Percentiles rank a stretch among this genome's conserved stretches.
These are phyloP conservation scores for Zygogramma bicolorata DNA, from an alignment of 2,888 invertebrate species.

Conservation along the genomic window DNA sequence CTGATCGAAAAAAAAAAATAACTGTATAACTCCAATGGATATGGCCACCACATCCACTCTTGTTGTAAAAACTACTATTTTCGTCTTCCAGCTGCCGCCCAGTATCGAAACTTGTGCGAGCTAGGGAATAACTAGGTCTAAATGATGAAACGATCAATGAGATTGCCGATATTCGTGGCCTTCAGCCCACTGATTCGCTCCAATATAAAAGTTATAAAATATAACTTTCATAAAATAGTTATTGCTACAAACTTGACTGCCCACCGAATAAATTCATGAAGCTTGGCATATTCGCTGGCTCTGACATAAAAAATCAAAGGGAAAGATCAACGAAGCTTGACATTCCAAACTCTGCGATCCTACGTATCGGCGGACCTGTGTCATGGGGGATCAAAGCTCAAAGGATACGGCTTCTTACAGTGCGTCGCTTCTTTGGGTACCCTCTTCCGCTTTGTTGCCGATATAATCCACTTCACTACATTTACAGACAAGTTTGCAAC, in stretches of 20 bases:
- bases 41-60: no score
- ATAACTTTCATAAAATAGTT: background rate
- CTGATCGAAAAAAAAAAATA: no score
- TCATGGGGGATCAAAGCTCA: constrained; percentile 2
- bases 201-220: background rate
- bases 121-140: no score
- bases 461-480: background rate
- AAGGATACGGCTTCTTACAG: background rate
- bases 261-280: background rate
- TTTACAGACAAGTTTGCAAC: background rate
- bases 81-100: no score
- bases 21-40: no score
- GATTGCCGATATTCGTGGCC: no score
- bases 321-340: background rate
- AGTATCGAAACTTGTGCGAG: no score
- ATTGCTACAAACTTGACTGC: background rate
- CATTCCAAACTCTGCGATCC: background rate
- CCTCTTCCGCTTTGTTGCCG: background rate
- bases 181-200: background rate
- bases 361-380: background rate
- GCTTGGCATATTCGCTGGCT: background rate
- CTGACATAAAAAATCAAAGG: background rate
- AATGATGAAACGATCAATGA: no score
- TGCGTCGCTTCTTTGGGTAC: background rate
- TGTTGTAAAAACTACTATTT: no score